phyloP scores from a whole-genome alignment of 1,140 invertebrate species.

The Aphis craccivora region DNA sequence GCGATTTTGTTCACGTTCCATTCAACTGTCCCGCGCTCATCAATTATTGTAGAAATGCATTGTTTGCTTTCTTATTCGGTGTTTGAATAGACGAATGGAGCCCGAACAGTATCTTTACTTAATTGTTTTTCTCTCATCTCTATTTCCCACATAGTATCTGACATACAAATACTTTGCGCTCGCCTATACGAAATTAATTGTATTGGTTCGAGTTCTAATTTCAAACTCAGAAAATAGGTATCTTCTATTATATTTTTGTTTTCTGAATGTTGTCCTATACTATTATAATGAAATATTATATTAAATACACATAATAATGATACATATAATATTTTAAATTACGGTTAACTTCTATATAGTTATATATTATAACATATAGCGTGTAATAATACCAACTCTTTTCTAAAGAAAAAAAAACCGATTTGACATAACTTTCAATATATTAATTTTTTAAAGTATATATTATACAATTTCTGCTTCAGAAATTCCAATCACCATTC shows the following conservation, averaged over 20 bases:
- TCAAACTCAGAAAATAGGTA: not conserved
- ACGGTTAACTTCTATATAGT: not conserved
- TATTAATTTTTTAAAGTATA: not conserved
- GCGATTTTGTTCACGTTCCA: not conserved
- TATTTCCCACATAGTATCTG: not conserved
- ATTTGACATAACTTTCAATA: too few species aligned
- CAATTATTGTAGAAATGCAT: slow-evolving; percentile 16
- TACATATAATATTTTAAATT: not conserved
- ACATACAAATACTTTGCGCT: not conserved
- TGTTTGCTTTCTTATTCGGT: not conserved
- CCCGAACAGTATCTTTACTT: not conserved
- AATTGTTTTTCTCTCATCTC: not conserved
- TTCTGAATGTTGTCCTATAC: not conserved
- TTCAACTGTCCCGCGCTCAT: not conserved
- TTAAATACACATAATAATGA: not conserved
- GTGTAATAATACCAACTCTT: too few species aligned
- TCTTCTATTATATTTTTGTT: slow-evolving; percentile 5
- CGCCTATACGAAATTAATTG: not conserved
- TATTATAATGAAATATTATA: not conserved
- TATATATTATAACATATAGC: too few species aligned
- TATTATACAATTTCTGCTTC: not conserved
- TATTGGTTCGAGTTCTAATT: not conserved
- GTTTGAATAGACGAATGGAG: not conserved
- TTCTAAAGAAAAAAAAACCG: too few species aligned
- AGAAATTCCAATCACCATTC: not conserved